A percentile compares a stretch with the other conserved stretches of the same genome.
Conservation (phyloP, 92 coral and sea anemone genomes). For the Nematostella vectensis region DNA sequence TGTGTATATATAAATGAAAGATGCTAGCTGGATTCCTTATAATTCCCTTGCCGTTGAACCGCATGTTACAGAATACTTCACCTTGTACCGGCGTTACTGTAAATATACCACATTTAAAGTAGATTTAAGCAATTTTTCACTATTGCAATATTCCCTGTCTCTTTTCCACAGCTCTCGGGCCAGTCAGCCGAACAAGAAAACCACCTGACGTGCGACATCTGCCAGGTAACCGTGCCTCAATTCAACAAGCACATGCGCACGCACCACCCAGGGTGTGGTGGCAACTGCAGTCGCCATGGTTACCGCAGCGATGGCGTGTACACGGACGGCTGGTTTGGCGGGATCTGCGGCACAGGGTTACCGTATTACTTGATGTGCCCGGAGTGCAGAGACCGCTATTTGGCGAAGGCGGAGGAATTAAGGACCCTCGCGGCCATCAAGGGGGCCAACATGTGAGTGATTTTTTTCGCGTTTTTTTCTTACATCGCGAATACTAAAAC, state of each 20-base stretch:
- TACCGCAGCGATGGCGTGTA: slow-evolving; percentile 84
- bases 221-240: slow-evolving; percentile 51
- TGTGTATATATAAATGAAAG: too few relatives aligned
- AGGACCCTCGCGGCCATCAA: slow-evolving; percentile 66
- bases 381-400: slow-evolving; percentile 63
- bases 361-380: slow-evolving; percentile 77
- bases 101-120: too few relatives aligned
- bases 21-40: too few relatives aligned
- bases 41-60: too few relatives aligned
- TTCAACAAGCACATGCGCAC: slow-evolving; percentile 81
- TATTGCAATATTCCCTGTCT: too few relatives aligned
- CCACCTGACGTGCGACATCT: slow-evolving; percentile 60
- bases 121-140: too few relatives aligned
- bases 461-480: background rate
- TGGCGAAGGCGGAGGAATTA: slow-evolving; percentile 71
- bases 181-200: slow-evolving; percentile 36
- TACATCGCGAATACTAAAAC: background rate
- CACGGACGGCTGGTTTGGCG: slow-evolving; percentile 92
- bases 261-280: slow-evolving; percentile 85
- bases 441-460: slow-evolving; percentile 64
- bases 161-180: slow-evolving; percentile 68
- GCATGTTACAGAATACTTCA: too few relatives aligned
- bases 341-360: slow-evolving; percentile 80
- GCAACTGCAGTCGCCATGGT: slow-evolving; percentile 90
- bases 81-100: too few relatives aligned